Base-by-base conservation (phyloP, 2,113 vertebrate species). In the Bujurquina vittata region DNA sequence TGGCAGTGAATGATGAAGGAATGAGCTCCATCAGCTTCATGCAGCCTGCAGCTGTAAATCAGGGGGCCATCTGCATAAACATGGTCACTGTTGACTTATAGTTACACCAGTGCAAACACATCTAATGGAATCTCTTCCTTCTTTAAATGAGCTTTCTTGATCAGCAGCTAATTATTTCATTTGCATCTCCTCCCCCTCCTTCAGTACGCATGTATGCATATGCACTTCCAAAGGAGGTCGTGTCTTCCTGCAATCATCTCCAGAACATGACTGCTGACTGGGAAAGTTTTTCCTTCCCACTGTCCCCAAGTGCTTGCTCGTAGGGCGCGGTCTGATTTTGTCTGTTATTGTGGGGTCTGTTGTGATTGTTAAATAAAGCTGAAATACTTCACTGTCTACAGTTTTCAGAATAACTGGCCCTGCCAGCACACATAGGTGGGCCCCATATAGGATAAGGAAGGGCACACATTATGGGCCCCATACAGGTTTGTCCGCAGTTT, bases 21-120 rank as follows among this genome's bases (percentile, higher is more conserved):
- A 12, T n/a, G 29, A 77, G 4, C 57, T 86, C 31, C 17, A 35
- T 78, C 55, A 23, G 58, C 54, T 83, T 81, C 15, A 82, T 56
- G 78, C 29, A 29, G 78, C 86, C 79, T 40, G 78, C 26, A 18
- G 83, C 87, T 82, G 90, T 93, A 93, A 94, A 91, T 87, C 83
- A 79, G 56, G 65, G 4, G 8, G n/a, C 17, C 7, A 22, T 57
- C 43, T 2, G 3, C 49, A 5, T 61, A 54, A 85, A 35, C 75
- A 59, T 10, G 65, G 20, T 69, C 10, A 4, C 43, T 3, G 6
- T 22, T 52, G 10, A 72, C 65, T 52, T 72, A 52, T 52, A 72
- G 23, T 31, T 52, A 12, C n/a, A 61, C 60, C 20, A 54, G 57
- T 67, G 56, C 55, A 33, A 26, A 40, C 22, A 14, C n/a, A n/a